These are phyloP conservation scores for Rhea americana DNA, from an alignment of 2,113 vertebrate species.

Conservation along the genomic window DNA sequence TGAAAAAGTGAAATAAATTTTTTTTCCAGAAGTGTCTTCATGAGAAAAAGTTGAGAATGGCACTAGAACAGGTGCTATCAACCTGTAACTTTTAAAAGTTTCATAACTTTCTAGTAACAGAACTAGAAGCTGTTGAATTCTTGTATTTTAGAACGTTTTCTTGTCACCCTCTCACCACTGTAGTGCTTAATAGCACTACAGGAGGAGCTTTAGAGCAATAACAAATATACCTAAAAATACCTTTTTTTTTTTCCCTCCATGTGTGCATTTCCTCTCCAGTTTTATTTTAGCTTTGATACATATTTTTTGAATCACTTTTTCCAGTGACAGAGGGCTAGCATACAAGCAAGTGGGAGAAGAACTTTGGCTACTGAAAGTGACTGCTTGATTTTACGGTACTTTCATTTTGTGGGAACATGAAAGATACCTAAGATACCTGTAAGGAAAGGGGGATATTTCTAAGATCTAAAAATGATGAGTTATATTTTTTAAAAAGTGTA, in stretches of 20 bases:
- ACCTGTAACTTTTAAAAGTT: not conserved
- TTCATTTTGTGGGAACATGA: not conserved
- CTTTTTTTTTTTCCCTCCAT: not conserved
- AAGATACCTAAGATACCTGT: not conserved
- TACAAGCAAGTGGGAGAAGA: not conserved
- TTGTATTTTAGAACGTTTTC: not conserved
- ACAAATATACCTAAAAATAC: not conserved
- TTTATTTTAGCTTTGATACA: not conserved
- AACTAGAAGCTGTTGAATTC: not conserved
- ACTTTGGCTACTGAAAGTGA: not conserved
- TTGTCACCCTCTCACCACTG: fast-evolving
- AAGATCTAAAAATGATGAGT: not conserved
- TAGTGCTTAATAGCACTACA: not conserved
- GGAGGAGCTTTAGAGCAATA: not conserved
- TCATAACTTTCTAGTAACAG: not conserved
- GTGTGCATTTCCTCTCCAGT: not conserved
- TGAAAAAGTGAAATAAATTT: not conserved
- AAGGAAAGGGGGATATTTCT: not conserved
- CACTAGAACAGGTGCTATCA: not conserved
- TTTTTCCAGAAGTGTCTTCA: not conserved
- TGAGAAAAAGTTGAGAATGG: not conserved
- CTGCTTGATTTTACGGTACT: not conserved
- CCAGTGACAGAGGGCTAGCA: not conserved
- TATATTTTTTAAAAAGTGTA: not conserved
- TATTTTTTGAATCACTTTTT: not conserved